Evolutionary conservation across 2,888 invertebrate genomes (phyloP), one percentile per base, ranked within the genome.

Genomic region (Gymnoscelis rufifasciata): DNA sequence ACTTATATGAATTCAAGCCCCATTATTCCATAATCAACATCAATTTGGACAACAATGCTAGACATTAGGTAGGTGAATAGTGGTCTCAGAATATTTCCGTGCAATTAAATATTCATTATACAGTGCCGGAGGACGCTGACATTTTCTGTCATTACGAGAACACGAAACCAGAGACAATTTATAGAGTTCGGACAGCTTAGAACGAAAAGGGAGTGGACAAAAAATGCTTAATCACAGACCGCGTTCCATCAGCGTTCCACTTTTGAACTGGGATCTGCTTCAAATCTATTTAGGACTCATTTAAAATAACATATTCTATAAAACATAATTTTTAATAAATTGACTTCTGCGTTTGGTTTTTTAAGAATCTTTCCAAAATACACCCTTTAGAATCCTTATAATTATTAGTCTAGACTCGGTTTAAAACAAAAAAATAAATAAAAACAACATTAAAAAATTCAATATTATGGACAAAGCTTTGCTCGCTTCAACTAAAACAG

Each of bases 51-150:
- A 69, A 76, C 71, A 73, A 69, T 68, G 62, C 70, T 70, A 67
- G 60, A 65, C 63, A 35, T 35, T 15, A 10, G n/a, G 11, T 10
- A 15, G 35, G 19, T 19, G 10, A 63, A 64, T 64, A 57, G 61
- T 64, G 38, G 56, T 19, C 63, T 69, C 59, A 61, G 68, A 73
- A 76, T 74, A 73, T 76, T 78, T 78, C 74, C 61, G 72, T 62
- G 77, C 81, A 86, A 88, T 87, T 84, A 86, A 81, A 82, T 86
- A 80, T 81, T 83, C 83, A 84, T 86, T 84, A 86, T 60, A 51
- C 49, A 54, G 52, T 57, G 73, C 71, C 72, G 57, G 68, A 68
- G 71, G 74, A 69, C 67, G 56, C 57, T 64, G 71, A 64, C 68
- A 71, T 74, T 72, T 76, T 71, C 64, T 71, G 75, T 83, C 78